Percentiles rank a stretch among this genome's conserved stretches.
Evolutionary conservation across 2,888 invertebrate genomes (phyloP).

Genomic region (Rhamnusium bicolor): DNA sequence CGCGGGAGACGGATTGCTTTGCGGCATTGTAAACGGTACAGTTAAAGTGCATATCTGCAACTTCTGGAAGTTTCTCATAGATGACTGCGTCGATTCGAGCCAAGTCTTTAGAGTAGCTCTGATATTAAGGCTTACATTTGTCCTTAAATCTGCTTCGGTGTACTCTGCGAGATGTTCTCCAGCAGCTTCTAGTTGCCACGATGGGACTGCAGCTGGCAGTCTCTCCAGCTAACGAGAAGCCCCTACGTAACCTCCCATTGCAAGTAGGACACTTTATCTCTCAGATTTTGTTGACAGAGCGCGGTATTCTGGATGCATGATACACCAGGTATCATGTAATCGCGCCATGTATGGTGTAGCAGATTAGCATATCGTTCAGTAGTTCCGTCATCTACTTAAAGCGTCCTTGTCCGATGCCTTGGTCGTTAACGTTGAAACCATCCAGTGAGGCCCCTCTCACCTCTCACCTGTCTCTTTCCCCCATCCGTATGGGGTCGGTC

Average conservation of each 20-base stretch:
- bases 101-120: too few relatives aligned
- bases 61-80: too few relatives aligned
- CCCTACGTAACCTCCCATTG: neutral
- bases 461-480: too few relatives aligned
- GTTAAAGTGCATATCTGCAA: too few relatives aligned
- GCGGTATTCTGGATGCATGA: neutral
- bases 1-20: neutral
- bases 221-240: neutral
- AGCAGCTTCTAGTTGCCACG: neutral
- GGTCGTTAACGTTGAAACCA: neutral
- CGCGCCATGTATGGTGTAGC: too few relatives aligned
- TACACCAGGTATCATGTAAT: neutral
- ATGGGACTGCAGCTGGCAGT: neutral
- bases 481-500: too few relatives aligned
- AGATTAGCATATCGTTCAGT: neutral
- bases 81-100: too few relatives aligned
- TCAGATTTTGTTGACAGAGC: neutral
- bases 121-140: too few relatives aligned
- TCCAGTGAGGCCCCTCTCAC: neutral
- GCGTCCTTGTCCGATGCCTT: neutral
- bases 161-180: neutral
- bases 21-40: too few relatives aligned
- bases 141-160: neutral
- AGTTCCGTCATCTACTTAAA: neutral
- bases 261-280: neutral